Percentiles rank a stretch among this genome's conserved stretches.
phyloP scores from a whole-genome alignment of 2,797 vertebrate genomes.

The Phataginus tetradactyla region DNA sequence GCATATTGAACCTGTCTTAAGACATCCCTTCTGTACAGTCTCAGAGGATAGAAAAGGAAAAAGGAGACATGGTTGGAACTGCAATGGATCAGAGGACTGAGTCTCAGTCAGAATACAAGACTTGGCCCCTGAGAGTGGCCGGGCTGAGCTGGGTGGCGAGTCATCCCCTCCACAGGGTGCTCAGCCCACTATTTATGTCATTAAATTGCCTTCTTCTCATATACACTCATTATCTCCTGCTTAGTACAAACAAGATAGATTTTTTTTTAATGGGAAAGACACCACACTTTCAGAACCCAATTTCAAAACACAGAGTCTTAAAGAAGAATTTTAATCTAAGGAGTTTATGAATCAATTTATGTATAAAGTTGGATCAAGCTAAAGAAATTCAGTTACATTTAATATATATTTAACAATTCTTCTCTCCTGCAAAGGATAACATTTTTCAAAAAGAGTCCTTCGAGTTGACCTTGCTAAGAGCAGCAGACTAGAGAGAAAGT shows the following conservation, averaged over 20 bases:
- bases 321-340: background rate
- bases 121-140: background rate
- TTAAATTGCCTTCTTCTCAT: background rate
- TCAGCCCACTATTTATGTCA: background rate
- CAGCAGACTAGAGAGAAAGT: background rate
- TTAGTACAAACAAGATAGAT: background rate
- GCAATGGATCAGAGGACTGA: background rate
- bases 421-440: background rate
- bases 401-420: background rate
- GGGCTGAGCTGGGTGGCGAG: background rate
- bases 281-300: background rate
- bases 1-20: background rate
- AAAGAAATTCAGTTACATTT: background rate
- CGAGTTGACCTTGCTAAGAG: background rate
- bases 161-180: background rate
- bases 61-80: background rate
- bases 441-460: background rate
- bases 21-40: background rate
- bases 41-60: background rate
- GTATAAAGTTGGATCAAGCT: background rate
- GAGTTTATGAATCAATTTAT: conserved; percentile 37
- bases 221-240: background rate
- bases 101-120: background rate
- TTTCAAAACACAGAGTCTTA: conserved; percentile 28
- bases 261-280: background rate